A percentile compares a stretch with the other conserved stretches of the same genome.
Conservation (phyloP, 1,140 invertebrate genomes). For the Drosophila ercepeae region DNA sequence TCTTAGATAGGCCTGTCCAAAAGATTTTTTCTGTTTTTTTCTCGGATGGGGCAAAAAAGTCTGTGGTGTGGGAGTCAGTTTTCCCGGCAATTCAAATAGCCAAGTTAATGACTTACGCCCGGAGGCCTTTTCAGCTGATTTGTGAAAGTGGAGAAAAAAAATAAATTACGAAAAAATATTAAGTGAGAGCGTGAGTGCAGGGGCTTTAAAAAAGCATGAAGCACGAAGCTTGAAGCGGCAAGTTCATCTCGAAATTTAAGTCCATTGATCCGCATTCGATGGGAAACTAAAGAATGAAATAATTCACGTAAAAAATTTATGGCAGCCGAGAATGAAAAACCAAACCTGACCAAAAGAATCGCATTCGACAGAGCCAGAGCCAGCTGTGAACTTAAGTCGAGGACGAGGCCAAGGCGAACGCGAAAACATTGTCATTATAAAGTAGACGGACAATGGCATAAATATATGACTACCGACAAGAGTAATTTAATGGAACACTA, state of each 20-base stretch:
- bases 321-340: slow-evolving; percentile 10
- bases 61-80: slow-evolving; percentile 9
- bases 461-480: slow-evolving; percentile 41
- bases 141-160: slow-evolving; percentile 63
- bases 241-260: slow-evolving; percentile 38
- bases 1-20: slow-evolving; percentile 37
- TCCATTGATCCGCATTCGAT: slow-evolving; percentile 71
- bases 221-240: not conserved
- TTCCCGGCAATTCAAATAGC: slow-evolving; percentile 69
- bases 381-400: slow-evolving; percentile 39
- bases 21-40: too few species aligned
- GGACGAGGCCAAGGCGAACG: slow-evolving; percentile 6
- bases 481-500: slow-evolving; percentile 39
- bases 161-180: slow-evolving; percentile 40
- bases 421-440: slow-evolving; percentile 47
- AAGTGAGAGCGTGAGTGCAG: not conserved
- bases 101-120: slow-evolving; percentile 78
- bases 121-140: slow-evolving; percentile 69
- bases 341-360: slow-evolving; percentile 21
- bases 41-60: not conserved
- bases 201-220: not conserved
- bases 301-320: slow-evolving; percentile 43
- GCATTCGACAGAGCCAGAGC: slow-evolving; percentile 19
- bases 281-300: slow-evolving; percentile 28
- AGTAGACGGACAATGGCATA: slow-evolving; percentile 45